Conservation (phyloP, 2,113 vertebrate genomes). For the Saimiri boliviensis region DNA sequence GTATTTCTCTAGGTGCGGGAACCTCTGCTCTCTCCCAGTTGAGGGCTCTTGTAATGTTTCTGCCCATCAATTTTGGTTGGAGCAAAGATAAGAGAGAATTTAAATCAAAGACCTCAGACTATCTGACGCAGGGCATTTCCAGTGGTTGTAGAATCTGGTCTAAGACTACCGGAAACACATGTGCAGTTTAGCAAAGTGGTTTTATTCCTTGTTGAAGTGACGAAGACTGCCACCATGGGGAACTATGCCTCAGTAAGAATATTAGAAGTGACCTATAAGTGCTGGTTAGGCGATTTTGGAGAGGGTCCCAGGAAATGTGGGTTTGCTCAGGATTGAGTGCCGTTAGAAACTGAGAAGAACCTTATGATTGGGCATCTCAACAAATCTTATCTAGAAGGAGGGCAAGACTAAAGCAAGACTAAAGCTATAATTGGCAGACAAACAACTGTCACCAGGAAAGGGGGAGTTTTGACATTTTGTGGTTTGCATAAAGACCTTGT, state of each 20-base stretch:
- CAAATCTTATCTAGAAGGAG: neutral
- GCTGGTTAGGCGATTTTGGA: neutral
- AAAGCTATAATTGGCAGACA: neutral
- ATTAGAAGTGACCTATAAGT: neutral
- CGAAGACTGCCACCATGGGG: neutral
- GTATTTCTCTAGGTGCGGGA: neutral
- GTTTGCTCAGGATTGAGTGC: neutral
- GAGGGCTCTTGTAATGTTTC: neutral
- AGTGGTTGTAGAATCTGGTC: neutral
- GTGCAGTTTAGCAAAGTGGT: neutral
- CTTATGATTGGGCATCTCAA: neutral
- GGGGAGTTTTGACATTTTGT: neutral
- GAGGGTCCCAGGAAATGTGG: neutral
- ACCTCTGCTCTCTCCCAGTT: neutral
- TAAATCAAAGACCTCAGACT: neutral
- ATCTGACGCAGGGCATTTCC: neutral
- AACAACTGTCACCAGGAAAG: neutral
- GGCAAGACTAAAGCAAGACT: neutral
- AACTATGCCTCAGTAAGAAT: neutral
- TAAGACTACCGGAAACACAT: neutral
- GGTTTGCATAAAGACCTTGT: neutral
- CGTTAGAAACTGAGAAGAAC: neutral
- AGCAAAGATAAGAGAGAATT: neutral
- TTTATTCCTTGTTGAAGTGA: neutral
- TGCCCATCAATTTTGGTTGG: neutral